Base-by-base conservation (phyloP, 2,888 invertebrate species). In the Thelaira solivaga region DNA sequence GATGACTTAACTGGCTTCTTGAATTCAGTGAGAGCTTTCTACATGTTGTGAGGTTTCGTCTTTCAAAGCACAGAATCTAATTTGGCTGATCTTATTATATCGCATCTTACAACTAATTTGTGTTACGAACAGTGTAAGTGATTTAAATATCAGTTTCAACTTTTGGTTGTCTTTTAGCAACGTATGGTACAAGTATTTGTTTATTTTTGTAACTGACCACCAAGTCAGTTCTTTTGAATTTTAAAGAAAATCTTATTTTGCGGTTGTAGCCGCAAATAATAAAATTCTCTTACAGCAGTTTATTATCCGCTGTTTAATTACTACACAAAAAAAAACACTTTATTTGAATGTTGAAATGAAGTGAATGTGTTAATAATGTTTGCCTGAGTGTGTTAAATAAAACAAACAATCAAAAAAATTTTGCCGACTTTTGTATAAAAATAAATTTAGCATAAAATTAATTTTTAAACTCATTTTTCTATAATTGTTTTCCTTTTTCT, bases 151-250 rank as follows among this genome's bases (percentile, higher is more conserved):
- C n/a, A n/a, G n/a, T n/a, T n/a, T n/a, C n/a, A n/a, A n/a, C n/a
- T n/a, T n/a, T n/a, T n/a, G n/a, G n/a, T n/a, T n/a, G n/a, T n/a
- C n/a, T n/a, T n/a, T n/a, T n/a, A n/a, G n/a, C n/a, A n/a, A n/a
- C n/a, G n/a, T n/a, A n/a, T n/a, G n/a, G n/a, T n/a, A n/a, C n/a
- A n/a, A n/a, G n/a, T 24, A 62, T 13, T 68, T 76, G 71, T 76
- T 76, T 76, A 76, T 76, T 76, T 49, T 69, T 69, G 41, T 31
- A 59, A 51, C 31, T 62, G 77, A 77, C 77, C 77, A 77, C 77
- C 77, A 68, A 77, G 73, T 57, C 49, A 77, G 73, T 77, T 77
- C 73, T 18, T 39, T 49, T 43, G 68, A 77, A 77, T 73, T 77
- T 29, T n/a, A 22, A 73, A 64, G 41, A 51, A 77, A 73, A 77